Evolutionary conservation across 2,797 vertebrate species (phyloP).

Genomic region (Fistularia tabacaria): DNA sequence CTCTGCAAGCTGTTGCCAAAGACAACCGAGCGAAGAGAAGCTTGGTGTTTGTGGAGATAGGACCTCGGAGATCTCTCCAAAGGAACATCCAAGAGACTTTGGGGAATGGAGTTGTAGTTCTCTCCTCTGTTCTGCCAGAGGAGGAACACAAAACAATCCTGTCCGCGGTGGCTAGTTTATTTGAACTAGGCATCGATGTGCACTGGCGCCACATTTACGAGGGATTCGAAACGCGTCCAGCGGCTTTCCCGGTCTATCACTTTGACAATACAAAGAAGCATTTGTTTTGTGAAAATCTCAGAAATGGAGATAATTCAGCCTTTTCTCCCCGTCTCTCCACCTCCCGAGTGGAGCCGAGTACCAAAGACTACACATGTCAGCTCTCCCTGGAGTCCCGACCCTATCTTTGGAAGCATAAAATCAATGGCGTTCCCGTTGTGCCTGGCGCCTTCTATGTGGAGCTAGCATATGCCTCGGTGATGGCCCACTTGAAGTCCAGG

Average conservation of each 20-base stretch:
- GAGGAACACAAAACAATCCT: slow-evolving; percentile 73
- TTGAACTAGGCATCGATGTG: slow-evolving; percentile 71
- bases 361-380: slow-evolving; percentile 61
- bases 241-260: slow-evolving; percentile 77
- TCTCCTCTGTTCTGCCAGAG: slow-evolving; percentile 71
- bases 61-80: slow-evolving; percentile 75
- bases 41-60: slow-evolving; percentile 83
- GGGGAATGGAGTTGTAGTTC: slow-evolving; percentile 66
- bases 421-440: slow-evolving; percentile 73
- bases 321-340: slow-evolving; percentile 61
- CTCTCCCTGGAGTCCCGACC: slow-evolving; percentile 61
- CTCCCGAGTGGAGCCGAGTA: slow-evolving; percentile 41
- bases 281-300: slow-evolving; percentile 65
- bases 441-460: slow-evolving; percentile 83
- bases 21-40: slow-evolving; percentile 51
- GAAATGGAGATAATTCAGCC: slow-evolving; percentile 55
- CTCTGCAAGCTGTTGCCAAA: slow-evolving; percentile 62
- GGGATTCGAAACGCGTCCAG: slow-evolving; percentile 70
- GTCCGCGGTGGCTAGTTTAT: slow-evolving; percentile 62
- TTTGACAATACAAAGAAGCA: slow-evolving; percentile 77
- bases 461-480: slow-evolving; percentile 76
- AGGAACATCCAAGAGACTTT: slow-evolving; percentile 81
- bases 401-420: slow-evolving; percentile 83
- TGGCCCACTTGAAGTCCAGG: slow-evolving; percentile 68
- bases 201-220: slow-evolving; percentile 74